Base-by-base conservation (phyloP, 1,140 invertebrate genomes). In the Lutraria rhynchaena region DNA sequence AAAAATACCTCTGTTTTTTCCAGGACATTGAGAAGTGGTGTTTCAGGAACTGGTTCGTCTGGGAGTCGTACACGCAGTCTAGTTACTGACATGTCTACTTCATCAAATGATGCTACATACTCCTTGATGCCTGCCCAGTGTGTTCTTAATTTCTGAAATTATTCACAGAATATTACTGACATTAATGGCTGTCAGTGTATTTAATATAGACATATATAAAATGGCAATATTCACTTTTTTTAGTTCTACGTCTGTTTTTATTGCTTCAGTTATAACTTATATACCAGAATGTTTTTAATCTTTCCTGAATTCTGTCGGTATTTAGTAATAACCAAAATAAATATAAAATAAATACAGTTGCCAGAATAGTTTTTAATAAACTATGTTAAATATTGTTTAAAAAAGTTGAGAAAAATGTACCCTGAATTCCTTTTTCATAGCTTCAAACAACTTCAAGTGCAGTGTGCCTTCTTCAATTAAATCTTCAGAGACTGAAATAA, bases 11-110 rank as follows among this genome's bases (percentile, higher is more conserved):
- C 93, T 85, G 89, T 86, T 37, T 86, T 87, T 35, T 93, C 92
- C 24, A 95, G 85, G 15, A 92, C 77, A 81, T 92, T 85, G 0
- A 82, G 77, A 27, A 89, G 83, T n/a, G 87, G 83, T 44, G 87
- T 84, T 22, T 89, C 82, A 29, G 89, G 41, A 35, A 87, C 84
- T 61, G 87, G 87, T 77, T 94, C 94, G 55, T 91, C 91, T n/a
- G 90, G 89, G 55, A 91, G 88, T n/a, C 93, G 91, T 9, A 95
- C 81, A 71, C 94, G 88, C 24, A 96, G 91, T 49, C 95, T 90
- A 51, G 94, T 94, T 82, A 95, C 96, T 29, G 95, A 95, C 94
- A 96, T 96, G 82, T 94, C 94, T 33, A 96, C 87, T 92, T 97
- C 96, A 92, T 96, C 96, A 55, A 94, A 92, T 11, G 94, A 94